Conservation (phyloP, 2,888 invertebrate genomes). For the Mylabris sibirica region DNA sequence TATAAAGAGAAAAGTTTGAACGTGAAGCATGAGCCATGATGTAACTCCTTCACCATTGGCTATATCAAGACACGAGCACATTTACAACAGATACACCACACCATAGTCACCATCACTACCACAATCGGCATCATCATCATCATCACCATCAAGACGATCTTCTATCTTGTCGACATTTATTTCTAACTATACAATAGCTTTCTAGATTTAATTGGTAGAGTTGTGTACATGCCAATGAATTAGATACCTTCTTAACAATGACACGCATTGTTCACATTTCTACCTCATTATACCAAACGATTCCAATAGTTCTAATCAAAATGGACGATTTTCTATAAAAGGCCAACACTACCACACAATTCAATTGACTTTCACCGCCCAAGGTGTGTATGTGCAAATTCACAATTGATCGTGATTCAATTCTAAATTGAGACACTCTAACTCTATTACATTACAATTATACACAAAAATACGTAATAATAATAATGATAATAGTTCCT, state of each 20-base stretch:
- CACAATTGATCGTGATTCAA: neutral
- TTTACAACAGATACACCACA: constrained; percentile 19
- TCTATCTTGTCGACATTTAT: constrained; percentile 19
- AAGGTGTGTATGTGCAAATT: constrained; percentile 7
- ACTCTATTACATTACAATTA: neutral
- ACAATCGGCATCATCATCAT: neutral
- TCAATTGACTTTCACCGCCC: constrained; percentile 10
- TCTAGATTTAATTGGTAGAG: constrained; percentile 27
- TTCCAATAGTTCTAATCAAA: constrained; percentile 5
- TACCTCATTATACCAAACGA: constrained; percentile 14
- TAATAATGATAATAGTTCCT: neutral
- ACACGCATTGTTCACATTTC: constrained; percentile 19
- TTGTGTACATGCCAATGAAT: constrained; percentile 13
- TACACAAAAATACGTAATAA: neutral
- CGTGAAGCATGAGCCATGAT: constrained; percentile 1
- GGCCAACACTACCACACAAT: neutral
- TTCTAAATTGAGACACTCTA: neutral
- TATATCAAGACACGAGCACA: constrained; percentile 18
- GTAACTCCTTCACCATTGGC: neutral
- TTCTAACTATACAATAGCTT: constrained; percentile 23
- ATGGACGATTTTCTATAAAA: constrained; percentile 1
- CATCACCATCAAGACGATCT: neutral
- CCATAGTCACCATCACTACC: neutral
- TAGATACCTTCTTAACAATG: constrained; percentile 15
- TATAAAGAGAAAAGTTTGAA: constrained; percentile 3